Base-by-base conservation (phyloP, 2,888 invertebrate species). In the Ashinkailepas kermadecensis region DNA sequence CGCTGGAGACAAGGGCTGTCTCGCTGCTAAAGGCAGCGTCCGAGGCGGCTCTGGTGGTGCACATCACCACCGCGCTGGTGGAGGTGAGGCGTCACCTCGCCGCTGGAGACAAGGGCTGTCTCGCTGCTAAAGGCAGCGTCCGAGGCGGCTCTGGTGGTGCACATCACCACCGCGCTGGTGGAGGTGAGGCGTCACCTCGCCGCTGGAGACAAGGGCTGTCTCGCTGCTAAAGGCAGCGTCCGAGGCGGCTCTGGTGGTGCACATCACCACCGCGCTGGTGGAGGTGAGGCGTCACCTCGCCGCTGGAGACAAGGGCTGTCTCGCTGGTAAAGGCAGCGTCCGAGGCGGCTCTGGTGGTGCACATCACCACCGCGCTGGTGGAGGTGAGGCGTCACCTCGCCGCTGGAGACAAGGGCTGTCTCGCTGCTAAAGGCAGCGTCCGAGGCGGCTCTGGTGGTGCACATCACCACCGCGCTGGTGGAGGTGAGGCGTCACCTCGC, bases 291-390 rank as follows among this genome's bases (percentile, higher is more conserved):
- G 39, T 39, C 39, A 39, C 39, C 39, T 39, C 39, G 39, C 39
- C 39, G 39, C 2, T 39, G 39, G 4, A 39, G 39, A 4, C 39
- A 39, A 4, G 39, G 39, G 39, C 39, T 39, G 39, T 39, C 39
- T 39, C 39, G 39, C 39, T 39, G 39, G 39, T 39, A 39, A 39
- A 89, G n/a, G n/a, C n/a, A n/a, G 88, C 89, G 81, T 85, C 87
- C 64, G 87, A 89, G 83, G 86, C 74, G 18, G 54, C 74, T 12
- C 74, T 74, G 13, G 74, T 74, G 54, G 15, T 54, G 74, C 54
- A 54, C 54, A 54, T 74, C 74, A 54, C 54, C 18, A 6, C 74
- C 39, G 54, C 25, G 3, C 11, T 74, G 39, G 74, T 39, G 18
- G 54, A 74, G 67, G 67, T 67, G 25, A 39, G 39, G 39, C 39